Evolutionary conservation across 1,140 invertebrate species (phyloP), one percentile per base, ranked within the genome.

Genomic region (Sitophilus oryzae): DNA sequence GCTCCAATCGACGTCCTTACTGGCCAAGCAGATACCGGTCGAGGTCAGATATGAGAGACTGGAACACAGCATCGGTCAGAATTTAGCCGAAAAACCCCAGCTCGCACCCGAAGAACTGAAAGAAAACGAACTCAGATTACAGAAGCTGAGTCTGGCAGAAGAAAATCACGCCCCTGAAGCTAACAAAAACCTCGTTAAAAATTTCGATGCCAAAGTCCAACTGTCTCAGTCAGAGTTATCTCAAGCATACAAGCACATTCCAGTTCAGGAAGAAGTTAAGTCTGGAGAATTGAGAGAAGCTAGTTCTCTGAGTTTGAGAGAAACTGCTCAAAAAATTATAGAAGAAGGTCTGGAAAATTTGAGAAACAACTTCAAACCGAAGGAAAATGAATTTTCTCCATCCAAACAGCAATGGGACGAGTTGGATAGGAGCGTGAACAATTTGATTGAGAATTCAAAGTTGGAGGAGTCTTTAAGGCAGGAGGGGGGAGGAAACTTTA

Each of bases 11-110:
- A 49, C 22, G 22, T 53, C 35, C 44, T 52, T 19, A 8, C 56
- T 23, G 40, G 52, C 55, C 16, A 56, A 45, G 48, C 57, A 58
- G 45, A 67, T 73, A 60, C 72, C 67, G 55, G 71, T 67, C 58
- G 66, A 63, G 65, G 56, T 62, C 56, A 54, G 61, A 52, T 70
- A 64, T 66, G 64, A 68, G 21, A 30, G 46, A 15, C 14, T 63
- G 66, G 53, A 58, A 45, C 37, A 55, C 21, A 15, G 66, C 48
- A n/a, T 51, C 18, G 25, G 18, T 21, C 45, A 42, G 8, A 59
- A 54, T 62, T 55, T 54, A 21, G 49, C 49, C 10, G 58, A 55
- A 34, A 54, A 58, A 48, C 20, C 57, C 6, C 61, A 56, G 35
- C 19, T 56, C 6, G 44, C 25, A 22, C 15, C 10, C 0, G 52